phyloP scores from a whole-genome alignment of 2,113 vertebrate genomes.

The Rhea americana region DNA sequence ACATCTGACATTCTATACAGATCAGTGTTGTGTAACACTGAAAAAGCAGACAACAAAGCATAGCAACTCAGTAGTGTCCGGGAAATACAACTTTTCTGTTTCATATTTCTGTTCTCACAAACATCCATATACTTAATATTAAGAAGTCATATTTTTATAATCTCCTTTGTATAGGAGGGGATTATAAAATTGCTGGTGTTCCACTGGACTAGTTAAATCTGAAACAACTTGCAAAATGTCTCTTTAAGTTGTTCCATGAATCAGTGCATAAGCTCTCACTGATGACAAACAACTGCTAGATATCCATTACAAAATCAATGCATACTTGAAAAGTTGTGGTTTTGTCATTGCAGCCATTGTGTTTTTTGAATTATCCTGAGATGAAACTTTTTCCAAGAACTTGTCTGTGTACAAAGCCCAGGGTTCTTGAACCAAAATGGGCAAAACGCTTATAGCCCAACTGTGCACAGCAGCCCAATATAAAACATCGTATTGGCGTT shows the following conservation, averaged over 20 bases:
- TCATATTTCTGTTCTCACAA: background rate
- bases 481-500: background rate
- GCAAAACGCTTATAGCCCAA: background rate
- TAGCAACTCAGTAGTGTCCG: background rate
- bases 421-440: background rate
- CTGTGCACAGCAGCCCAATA: background rate
- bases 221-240: background rate
- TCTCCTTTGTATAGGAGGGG: background rate
- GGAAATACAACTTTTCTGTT: background rate
- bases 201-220: background rate
- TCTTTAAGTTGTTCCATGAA: background rate
- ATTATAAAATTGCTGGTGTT: background rate
- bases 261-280: background rate
- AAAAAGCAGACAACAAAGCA: background rate
- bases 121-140: background rate
- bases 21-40: background rate
- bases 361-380: background rate
- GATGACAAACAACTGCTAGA: background rate
- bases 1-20: accelerated
- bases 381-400: background rate
- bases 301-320: background rate
- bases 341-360: background rate
- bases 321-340: background rate
- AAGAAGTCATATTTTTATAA: background rate
- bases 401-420: background rate